Evolutionary conservation across 2,797 vertebrate genomes (phyloP).

Genomic region (Sebastes itinus): DNA sequence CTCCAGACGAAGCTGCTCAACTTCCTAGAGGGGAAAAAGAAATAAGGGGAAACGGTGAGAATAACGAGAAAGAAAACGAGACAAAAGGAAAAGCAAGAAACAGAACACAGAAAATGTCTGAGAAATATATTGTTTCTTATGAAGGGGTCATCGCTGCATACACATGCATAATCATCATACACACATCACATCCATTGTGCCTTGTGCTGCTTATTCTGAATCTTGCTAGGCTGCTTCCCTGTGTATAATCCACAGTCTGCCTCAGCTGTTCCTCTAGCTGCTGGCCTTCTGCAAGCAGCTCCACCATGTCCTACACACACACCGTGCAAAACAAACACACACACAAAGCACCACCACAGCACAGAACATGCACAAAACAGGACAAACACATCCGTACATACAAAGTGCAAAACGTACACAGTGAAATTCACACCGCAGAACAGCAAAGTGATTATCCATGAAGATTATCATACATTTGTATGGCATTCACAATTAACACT

Average conservation of each 20-base stretch:
- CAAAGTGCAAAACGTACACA: slow-evolving; percentile 16
- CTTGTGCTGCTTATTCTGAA: slow-evolving; percentile 53
- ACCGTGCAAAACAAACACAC: slow-evolving; percentile 40
- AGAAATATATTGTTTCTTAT: not conserved
- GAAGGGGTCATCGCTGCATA: not conserved
- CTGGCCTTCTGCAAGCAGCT: slow-evolving; percentile 55
- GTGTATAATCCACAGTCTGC: slow-evolving; percentile 54
- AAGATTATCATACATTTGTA: not conserved
- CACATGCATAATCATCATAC: slow-evolving; percentile 48
- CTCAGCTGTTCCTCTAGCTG: slow-evolving; percentile 66
- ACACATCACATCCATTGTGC: slow-evolving; percentile 57
- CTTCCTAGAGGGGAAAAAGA: slow-evolving; percentile 83
- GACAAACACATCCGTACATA: slow-evolving; percentile 19
- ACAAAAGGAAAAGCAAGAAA: not conserved
- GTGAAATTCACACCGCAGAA: slow-evolving; percentile 17
- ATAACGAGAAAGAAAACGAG: not conserved
- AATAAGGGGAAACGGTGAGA: not conserved
- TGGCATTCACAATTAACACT: not conserved
- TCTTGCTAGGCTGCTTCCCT: slow-evolving; percentile 58
- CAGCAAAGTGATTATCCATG: not conserved
- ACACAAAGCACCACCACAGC: slow-evolving; percentile 3
- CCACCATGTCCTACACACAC: slow-evolving; percentile 58
- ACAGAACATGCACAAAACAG: slow-evolving; percentile 48
- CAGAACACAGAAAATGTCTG: not conserved
- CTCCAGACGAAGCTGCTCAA: slow-evolving; percentile 95